Conservation (phyloP, 1,140 invertebrate genomes). For the Charaxes varanes region DNA sequence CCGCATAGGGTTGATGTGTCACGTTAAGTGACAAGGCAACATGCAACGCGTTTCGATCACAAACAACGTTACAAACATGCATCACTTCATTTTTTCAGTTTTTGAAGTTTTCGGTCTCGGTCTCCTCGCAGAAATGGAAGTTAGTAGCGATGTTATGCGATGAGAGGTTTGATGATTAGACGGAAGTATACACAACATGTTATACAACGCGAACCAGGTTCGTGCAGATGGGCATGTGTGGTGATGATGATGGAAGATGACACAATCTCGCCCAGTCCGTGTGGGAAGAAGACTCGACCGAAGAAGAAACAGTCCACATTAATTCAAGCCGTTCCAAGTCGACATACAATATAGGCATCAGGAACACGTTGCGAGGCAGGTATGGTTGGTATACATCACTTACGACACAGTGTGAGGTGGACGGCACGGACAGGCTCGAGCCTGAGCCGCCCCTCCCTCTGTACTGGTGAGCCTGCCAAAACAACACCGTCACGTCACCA, state of each 20-base stretch:
- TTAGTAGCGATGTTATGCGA: constrained; percentile 47
- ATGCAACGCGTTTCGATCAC: constrained; percentile 45
- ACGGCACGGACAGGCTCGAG: constrained; percentile 85
- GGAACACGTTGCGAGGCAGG: constrained; percentile 38
- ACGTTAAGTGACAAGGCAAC: constrained; percentile 34
- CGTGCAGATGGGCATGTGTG: constrained; percentile 56
- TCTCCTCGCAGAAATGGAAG: constrained; percentile 38
- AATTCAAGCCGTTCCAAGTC: constrained; percentile 51
- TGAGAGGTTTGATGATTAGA: constrained; percentile 47
- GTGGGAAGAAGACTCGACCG: constrained; percentile 53
- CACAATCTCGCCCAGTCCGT: constrained; percentile 54
- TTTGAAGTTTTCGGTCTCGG: constrained; percentile 28
- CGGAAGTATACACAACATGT: constrained; percentile 36
- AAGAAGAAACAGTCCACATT: constrained; percentile 56
- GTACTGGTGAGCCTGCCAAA: constrained; percentile 65
- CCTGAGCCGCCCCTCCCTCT: constrained; percentile 77
- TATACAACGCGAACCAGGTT: constrained; percentile 43
- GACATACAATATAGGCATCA: constrained; percentile 50
- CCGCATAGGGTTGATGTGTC: constrained; percentile 20
- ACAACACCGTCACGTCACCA: constrained; percentile 54
- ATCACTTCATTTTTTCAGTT: constrained; percentile 43
- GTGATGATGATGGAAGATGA: constrained; percentile 51
- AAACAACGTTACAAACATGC: constrained; percentile 45
- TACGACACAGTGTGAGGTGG: constrained; percentile 78
- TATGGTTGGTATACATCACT: constrained; percentile 59